Evolutionary conservation across 2,888 invertebrate genomes (phyloP).

Genomic region (Ernsta delagoae): DNA sequence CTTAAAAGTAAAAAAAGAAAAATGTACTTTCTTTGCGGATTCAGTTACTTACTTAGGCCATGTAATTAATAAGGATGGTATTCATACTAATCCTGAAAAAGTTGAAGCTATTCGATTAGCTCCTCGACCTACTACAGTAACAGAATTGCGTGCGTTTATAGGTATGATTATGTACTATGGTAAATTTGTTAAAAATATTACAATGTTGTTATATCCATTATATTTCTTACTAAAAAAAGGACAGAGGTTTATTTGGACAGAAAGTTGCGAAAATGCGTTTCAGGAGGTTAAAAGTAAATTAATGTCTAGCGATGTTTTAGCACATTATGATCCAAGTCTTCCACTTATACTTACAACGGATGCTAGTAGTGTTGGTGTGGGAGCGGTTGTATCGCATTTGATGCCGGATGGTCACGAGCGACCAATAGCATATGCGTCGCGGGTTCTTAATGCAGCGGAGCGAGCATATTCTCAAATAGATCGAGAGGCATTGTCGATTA

Average conservation of each 20-base stretch:
- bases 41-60: constrained; percentile 7
- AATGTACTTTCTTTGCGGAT: constrained; percentile 11
- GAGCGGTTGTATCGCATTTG: constrained; percentile 10
- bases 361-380: constrained; percentile 11
- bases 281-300: constrained; percentile 1
- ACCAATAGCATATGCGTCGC: constrained; percentile 3
- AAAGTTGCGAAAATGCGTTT: constrained; percentile 7
- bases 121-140: background rate
- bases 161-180: constrained; percentile 9
- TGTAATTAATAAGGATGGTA: constrained; percentile 5
- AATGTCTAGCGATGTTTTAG: constrained; percentile 13
- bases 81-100: constrained; percentile 1
- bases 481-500: background rate
- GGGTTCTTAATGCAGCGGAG: constrained; percentile 1
- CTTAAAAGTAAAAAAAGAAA: constrained; percentile 11
- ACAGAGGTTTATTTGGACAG: constrained; percentile 1
- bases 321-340: constrained; percentile 9
- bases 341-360: constrained; percentile 9
- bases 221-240: constrained; percentile 1
- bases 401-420: background rate
- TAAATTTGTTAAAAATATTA: constrained; percentile 13
- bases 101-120: background rate
- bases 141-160: background rate
- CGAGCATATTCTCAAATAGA: constrained; percentile 5
- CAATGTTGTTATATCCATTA: background rate